Evolutionary conservation across 2,888 invertebrate species (phyloP), one percentile per base, ranked within the genome.

Genomic region (Spilosoma lubricipeda): DNA sequence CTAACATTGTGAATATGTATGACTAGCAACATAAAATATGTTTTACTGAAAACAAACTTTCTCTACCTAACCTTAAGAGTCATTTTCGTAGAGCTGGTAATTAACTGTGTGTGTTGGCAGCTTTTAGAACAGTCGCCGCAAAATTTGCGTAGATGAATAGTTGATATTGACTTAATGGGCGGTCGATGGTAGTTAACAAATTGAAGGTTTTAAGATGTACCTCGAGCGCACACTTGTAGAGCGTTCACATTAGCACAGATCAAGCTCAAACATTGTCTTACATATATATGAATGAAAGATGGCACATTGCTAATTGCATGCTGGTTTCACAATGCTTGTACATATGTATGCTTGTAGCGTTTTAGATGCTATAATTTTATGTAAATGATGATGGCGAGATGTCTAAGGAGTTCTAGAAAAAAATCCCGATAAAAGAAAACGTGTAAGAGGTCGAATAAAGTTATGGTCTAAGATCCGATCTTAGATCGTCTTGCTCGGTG

Each of bases 301-400:
- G 33, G 30, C 48, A 67, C 67, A 67, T 30, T 33, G 67, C 67
- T 23, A 5, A 48, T 5, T 30, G 67, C 48, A 67, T 33, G 67
- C 45, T 67, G 30, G 48, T 30, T 33, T 67, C 23, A 20, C 48
- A 45, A 3, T 30, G 30, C 67, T 45, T 48, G 30, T 45, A 13
- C 13, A 3, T 13, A 13, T 4, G 11, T 59, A 11, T 30, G 27
- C 30, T 45, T 48, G 30, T 45, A 27, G 67, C 30, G 3, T 3
- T 67, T 67, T 67, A 30, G 33, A 23, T 20, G 27, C 20, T 1
- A 45, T 4, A 67, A 27, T 30, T 45, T 27, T 30, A 11, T 45
- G 45, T 66, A 66, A 67, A 11, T 30, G 42, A 27, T 20, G 4
- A 30, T 42, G 42, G 7, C 0, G 9, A 18, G 9, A 27, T 67